A percentile compares a stretch with the other conserved stretches of the same genome.
phyloP scores from a whole-genome alignment of 2,888 invertebrate genomes.

The Frankliniella fusca region DNA sequence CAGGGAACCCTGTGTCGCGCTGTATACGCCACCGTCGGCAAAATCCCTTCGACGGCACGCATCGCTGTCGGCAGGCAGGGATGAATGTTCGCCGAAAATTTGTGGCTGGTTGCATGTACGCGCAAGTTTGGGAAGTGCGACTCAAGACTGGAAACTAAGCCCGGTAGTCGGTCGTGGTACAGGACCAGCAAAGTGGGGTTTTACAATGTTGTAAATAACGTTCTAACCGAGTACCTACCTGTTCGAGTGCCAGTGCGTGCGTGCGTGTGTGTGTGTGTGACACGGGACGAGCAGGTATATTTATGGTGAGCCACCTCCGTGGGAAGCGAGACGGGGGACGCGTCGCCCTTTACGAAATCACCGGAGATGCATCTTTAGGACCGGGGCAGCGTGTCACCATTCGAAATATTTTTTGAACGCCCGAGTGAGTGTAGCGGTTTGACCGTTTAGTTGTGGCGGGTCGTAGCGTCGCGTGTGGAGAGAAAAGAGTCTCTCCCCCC shows the following conservation, averaged over 20 bases:
- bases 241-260: background rate
- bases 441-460: background rate
- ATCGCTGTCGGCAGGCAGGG: background rate
- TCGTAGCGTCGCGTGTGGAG: too few relatives aligned
- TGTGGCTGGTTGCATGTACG: too few relatives aligned
- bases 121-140: background rate
- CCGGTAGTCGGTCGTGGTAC: too few relatives aligned
- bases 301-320: background rate
- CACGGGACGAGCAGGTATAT: background rate
- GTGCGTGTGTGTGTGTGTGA: background rate
- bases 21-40: background rate
- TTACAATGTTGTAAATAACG: constrained; percentile 25
- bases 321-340: background rate
- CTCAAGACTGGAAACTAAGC: too few relatives aligned
- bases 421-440: too few relatives aligned
- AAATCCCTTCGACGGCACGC: background rate
- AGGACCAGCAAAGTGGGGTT: background rate
- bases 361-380: background rate
- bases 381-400: background rate
- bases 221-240: background rate
- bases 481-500: too few relatives aligned
- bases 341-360: background rate
- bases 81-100: too few relatives aligned
- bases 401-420: too few relatives aligned
- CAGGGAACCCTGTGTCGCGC: background rate